Percentiles rank a stretch among this genome's conserved stretches.
These are phyloP conservation scores for Sibirionetta formosa DNA, from an alignment of 2,797 vertebrate genomes.

Conservation along the genomic window DNA sequence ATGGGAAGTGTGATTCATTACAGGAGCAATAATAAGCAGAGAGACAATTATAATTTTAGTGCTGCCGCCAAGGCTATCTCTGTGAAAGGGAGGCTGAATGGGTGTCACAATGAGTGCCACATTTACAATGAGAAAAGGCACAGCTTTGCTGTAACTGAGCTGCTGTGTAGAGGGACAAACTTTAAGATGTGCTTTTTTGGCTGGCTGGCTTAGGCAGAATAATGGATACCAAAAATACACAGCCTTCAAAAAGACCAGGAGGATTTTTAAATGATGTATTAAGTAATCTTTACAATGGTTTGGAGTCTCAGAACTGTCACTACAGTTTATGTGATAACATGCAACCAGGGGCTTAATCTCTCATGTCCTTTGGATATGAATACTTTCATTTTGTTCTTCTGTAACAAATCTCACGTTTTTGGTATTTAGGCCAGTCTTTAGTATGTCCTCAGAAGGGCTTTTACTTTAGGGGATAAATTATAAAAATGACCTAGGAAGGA, in stretches of 20 bases:
- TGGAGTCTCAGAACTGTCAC: neutral
- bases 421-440: constrained; percentile 7
- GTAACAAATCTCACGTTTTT: neutral
- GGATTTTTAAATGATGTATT: neutral
- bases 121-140: neutral
- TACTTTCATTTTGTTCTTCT: neutral
- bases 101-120: neutral
- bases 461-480: neutral
- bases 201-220: neutral
- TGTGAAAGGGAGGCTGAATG: neutral
- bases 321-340: neutral
- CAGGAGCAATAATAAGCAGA: constrained; percentile 15
- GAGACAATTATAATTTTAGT: neutral
- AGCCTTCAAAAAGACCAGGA: neutral
- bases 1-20: neutral
- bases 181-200: neutral
- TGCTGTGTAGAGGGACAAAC: neutral
- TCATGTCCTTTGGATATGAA: neutral
- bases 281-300: neutral
- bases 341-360: neutral
- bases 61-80: neutral
- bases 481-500: neutral
- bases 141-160: neutral
- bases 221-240: neutral
- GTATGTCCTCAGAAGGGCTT: neutral